Percentiles rank a stretch among this genome's conserved stretches.
phyloP scores from a whole-genome alignment of 2,888 invertebrate species.

The Axea sp. region DNA sequence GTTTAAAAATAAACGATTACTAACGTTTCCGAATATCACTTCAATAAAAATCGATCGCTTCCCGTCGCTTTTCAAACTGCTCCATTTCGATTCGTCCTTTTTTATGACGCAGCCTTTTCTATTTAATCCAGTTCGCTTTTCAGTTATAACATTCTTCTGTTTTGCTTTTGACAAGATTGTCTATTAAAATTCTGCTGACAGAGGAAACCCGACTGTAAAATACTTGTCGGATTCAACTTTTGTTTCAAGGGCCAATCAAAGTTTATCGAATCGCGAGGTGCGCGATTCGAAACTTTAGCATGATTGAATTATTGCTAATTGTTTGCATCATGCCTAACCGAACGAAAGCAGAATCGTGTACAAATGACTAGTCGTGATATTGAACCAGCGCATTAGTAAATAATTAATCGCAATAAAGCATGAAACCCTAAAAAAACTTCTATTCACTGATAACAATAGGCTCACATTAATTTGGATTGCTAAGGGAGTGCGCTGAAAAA shows the following conservation, averaged over 20 bases:
- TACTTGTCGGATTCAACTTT: slow-evolving; percentile 29
- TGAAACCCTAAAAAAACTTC: too few species aligned
- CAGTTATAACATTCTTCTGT: slow-evolving; percentile 43
- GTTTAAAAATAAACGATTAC: slow-evolving; percentile 17
- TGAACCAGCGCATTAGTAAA: too few species aligned
- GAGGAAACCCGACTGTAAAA: slow-evolving; percentile 24
- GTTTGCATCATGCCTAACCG: neutral
- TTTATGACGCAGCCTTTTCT: slow-evolving; percentile 22
- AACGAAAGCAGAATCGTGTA: too few species aligned
- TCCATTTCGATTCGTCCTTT: slow-evolving; percentile 39
- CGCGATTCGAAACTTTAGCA: slow-evolving; percentile 4
- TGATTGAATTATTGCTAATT: slow-evolving; percentile 5
- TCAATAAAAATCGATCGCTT: slow-evolving; percentile 42
- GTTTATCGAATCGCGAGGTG: slow-evolving; percentile 18
- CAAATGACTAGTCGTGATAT: too few species aligned
- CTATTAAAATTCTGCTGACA: slow-evolving; percentile 43
- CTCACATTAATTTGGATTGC: neutral
- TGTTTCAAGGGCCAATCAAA: slow-evolving; percentile 31
- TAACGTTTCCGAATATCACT: slow-evolving; percentile 14
- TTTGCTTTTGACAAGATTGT: slow-evolving; percentile 41
- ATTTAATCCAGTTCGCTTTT: slow-evolving; percentile 48
- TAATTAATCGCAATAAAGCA: too few species aligned
- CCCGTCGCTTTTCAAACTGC: slow-evolving; percentile 28
- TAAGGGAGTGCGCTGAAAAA: slow-evolving; percentile 6
- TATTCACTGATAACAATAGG: neutral